Evolutionary conservation across 2,113 vertebrate species (phyloP).

Genomic region (Coturnix japonica): DNA sequence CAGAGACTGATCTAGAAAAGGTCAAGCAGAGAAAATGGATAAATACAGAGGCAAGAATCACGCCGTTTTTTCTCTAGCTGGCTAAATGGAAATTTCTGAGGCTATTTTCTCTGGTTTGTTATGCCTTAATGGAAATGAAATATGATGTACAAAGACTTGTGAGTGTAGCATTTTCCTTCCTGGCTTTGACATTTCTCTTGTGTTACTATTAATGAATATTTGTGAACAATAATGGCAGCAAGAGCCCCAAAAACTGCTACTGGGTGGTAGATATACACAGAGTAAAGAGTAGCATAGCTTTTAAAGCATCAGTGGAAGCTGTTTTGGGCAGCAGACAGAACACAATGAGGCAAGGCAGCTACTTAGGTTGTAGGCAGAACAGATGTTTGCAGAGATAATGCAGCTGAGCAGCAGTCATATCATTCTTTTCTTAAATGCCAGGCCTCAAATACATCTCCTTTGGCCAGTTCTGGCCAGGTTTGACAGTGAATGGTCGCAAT

Average conservation of each 20-base stretch:
- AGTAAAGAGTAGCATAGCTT: background rate
- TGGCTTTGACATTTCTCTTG: conserved; percentile 44
- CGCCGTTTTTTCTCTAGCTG: background rate
- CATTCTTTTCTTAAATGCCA: background rate
- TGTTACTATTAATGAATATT: conserved; percentile 15
- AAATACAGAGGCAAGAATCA: background rate
- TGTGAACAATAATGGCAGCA: background rate
- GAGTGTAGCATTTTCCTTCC: conserved; percentile 36
- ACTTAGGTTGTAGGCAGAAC: background rate
- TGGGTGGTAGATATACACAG: background rate
- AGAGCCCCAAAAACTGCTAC: conserved; percentile 1
- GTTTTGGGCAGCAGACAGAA: background rate
- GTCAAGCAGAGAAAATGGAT: conserved; percentile 27
- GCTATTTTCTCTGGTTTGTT: conserved; percentile 25
- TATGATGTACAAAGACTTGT: conserved; percentile 4
- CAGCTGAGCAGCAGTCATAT: background rate
- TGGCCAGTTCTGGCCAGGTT: background rate
- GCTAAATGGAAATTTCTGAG: conserved; percentile 13
- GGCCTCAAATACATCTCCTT: background rate
- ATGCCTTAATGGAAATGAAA: background rate
- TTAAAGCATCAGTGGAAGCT: background rate
- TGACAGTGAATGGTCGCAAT: background rate
- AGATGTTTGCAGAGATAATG: background rate
- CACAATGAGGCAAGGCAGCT: background rate
- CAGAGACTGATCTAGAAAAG: conserved; percentile 19